Percentiles rank a stretch among this genome's conserved stretches.
Evolutionary conservation across 2,797 vertebrate genomes (phyloP).

Genomic region (Tolypeutes matacus): DNA sequence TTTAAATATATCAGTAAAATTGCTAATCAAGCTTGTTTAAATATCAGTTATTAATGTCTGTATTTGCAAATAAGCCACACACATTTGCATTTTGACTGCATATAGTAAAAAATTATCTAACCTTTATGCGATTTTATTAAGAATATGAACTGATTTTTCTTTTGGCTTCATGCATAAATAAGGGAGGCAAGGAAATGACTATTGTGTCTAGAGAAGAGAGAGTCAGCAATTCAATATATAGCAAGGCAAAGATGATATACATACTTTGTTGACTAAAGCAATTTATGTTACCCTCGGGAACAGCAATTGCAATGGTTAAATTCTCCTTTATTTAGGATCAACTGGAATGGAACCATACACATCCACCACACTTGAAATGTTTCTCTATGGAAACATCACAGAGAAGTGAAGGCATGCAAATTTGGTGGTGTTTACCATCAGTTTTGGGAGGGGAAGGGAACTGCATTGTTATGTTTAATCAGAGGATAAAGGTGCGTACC

Average conservation of each 20-base stretch:
- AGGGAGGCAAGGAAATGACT: constrained; percentile 80
- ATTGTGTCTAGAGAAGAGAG: constrained; percentile 78
- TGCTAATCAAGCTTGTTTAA: constrained; percentile 87
- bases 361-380: neutral
- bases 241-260: constrained; percentile 60
- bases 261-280: constrained; percentile 69
- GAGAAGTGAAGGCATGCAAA: neutral
- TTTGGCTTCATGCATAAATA: constrained; percentile 83
- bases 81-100: constrained; percentile 89
- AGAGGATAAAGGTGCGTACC: neutral
- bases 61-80: constrained; percentile 86
- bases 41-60: constrained; percentile 88
- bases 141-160: constrained; percentile 85
- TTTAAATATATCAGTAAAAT: constrained; percentile 85
- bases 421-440: neutral
- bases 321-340: constrained; percentile 59
- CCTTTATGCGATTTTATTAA: constrained; percentile 86
- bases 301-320: constrained; percentile 19
- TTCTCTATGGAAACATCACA: neutral
- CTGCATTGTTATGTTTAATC: neutral
- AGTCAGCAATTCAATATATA: constrained; percentile 86
- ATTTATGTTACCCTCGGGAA: constrained; percentile 80
- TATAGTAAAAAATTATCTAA: constrained; percentile 84
- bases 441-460: neutral
- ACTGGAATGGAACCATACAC: constrained; percentile 22